phyloP scores from a whole-genome alignment of 2,113 vertebrate genomes.

The Aix galericulata region DNA sequence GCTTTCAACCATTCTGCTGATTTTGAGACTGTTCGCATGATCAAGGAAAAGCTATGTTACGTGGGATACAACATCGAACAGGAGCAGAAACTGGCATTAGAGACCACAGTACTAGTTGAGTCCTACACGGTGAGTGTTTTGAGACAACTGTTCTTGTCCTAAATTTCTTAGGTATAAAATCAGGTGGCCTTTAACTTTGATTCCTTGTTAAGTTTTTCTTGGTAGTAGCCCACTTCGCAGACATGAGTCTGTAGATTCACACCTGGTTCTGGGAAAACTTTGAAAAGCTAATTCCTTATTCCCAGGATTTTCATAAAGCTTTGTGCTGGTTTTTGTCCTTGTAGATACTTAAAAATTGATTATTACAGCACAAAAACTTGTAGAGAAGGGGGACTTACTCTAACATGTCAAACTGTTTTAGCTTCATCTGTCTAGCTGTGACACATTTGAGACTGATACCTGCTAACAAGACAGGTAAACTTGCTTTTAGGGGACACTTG shows the following conservation, averaged over 20 bases:
- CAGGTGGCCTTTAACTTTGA: background rate
- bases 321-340: background rate
- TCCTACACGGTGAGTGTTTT: conserved; percentile 90
- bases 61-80: conserved; percentile 99
- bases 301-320: background rate
- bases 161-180: background rate
- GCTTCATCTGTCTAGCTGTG: background rate
- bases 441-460: fast-evolving
- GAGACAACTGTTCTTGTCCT: background rate
- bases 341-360: background rate
- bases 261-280: background rate
- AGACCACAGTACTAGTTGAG: conserved; percentile 97
- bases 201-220: background rate
- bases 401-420: background rate
- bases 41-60: conserved; percentile 98
- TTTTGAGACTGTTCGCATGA: conserved; percentile 98
- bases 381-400: background rate
- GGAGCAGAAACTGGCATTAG: conserved; percentile 96
- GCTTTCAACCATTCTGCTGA: conserved; percentile 99
- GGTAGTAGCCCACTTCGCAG: background rate
- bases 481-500: background rate
- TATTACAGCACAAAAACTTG: background rate
- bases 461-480: background rate
- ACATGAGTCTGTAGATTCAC: background rate
- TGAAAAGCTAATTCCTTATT: background rate